Base-by-base conservation (phyloP, 2,113 vertebrate genomes). In the Gnathonemus echidnorhynchus region DNA sequence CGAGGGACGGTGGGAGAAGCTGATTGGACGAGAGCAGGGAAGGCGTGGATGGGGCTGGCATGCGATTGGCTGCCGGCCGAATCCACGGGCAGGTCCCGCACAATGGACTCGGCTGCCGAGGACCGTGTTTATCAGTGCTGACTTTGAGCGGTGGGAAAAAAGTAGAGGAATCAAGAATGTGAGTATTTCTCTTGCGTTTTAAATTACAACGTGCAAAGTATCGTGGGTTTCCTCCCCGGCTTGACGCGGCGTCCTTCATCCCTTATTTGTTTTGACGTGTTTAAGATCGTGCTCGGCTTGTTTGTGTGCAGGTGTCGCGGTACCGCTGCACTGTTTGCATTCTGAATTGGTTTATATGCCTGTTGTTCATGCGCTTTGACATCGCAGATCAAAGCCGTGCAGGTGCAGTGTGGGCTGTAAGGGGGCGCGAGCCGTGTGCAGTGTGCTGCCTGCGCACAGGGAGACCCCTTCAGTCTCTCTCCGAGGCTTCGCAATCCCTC, bases 121-220 rank as follows among this genome's bases (percentile, higher is more conserved):
- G 91, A 62, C 21, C 92, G 93, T 95, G 95, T 96, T 95, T 94
- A 95, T 93, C 70, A 92, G 90, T 91, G 91, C 88, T 90, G 86
- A 87, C 89, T 89, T 48, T n/a, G 91, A 88, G 74, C 39, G 88
- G 48, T 85, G 24, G 86, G 62, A 11, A 49, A 88, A 87, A 58
- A 90, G 91, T 90, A 91, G 92, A 84, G 56, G 92, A 91, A 89
- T 91, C 92, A 90, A 89, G 10, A 90, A 88, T 56, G 89, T 1
- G 84, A 89, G 62, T 66, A 56, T 45, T 62, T 88, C 88, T 90
- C 83, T 89, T 92, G 91, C 93, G 92, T 92, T 89, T 88, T 35
- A 70, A 84, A 45, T 46, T 24, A 52, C 6, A 70, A 21, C 5
- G 17, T 83, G 42, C 39, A 13, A 27, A 58, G 8, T 15, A 17